Conservation (phyloP, 2,113 vertebrate species). For the Centropristis striata region DNA sequence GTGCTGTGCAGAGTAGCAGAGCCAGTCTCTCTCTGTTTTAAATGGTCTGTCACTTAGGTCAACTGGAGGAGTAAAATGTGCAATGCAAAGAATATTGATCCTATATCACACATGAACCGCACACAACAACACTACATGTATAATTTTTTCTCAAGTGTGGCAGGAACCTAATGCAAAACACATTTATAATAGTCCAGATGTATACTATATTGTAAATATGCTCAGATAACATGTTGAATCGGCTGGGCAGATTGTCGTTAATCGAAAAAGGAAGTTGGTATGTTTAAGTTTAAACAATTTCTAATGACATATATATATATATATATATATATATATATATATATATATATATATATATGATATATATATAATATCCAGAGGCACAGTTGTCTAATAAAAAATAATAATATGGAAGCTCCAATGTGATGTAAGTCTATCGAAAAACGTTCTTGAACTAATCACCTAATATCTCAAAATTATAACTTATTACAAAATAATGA, state of each 20-base stretch:
- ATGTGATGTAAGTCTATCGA: no score
- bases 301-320: no score
- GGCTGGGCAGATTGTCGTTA: slow-evolving; percentile 20
- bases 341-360: no score
- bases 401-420: background rate
- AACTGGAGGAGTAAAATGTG: slow-evolving; percentile 78
- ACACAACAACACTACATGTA: slow-evolving; percentile 57
- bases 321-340: no score
- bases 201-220: slow-evolving; percentile 49
- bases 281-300: slow-evolving; percentile 36
- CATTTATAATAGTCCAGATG: slow-evolving; percentile 60
- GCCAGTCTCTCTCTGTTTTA: slow-evolving; percentile 71
- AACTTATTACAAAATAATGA: no score
- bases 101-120: slow-evolving; percentile 56
- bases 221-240: slow-evolving; percentile 40
- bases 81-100: slow-evolving; percentile 79
- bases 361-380: background rate
- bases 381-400: background rate
- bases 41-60: slow-evolving; percentile 81
- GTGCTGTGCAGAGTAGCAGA: slow-evolving; percentile 63
- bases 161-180: slow-evolving; percentile 63
- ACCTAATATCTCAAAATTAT: no score
- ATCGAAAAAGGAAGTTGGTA: slow-evolving; percentile 39
- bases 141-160: slow-evolving; percentile 61
- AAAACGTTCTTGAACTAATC: no score